Evolutionary conservation across 2,113 vertebrate species (phyloP).

Genomic region (Gracilinanus agilis): DNA sequence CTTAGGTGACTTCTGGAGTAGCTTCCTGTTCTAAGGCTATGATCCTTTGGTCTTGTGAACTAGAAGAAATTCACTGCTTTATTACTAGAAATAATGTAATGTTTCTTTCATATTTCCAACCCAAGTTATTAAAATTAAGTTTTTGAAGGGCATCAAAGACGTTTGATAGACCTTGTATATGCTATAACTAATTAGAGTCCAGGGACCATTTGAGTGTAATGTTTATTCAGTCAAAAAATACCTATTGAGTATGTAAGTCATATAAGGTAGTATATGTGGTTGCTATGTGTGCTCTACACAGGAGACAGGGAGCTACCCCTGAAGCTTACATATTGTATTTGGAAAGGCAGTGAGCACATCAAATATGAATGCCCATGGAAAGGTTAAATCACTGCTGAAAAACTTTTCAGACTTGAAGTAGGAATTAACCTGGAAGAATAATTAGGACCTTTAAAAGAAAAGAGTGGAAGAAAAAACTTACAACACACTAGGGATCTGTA

Average conservation of each 20-base stretch:
- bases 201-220: not conserved
- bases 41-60: not conserved
- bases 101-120: not conserved
- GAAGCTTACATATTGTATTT: not conserved
- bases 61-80: not conserved
- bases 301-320: not conserved
- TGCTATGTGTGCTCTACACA: not conserved
- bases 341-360: not conserved
- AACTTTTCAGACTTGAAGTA: constrained; percentile 56
- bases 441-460: not conserved
- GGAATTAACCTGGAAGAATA: constrained; percentile 56
- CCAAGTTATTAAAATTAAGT: not conserved
- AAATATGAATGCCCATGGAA: constrained; percentile 35
- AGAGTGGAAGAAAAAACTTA: not conserved
- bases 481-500: not conserved
- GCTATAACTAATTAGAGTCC: not conserved
- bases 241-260: not conserved
- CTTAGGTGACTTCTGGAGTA: not conserved
- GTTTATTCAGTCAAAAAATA: not conserved
- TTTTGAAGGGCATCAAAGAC: not conserved
- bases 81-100: not conserved
- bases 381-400: constrained; percentile 64
- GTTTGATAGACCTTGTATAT: not conserved
- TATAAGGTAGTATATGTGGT: not conserved
- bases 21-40: not conserved